These are phyloP conservation scores for Epinotia demarniana DNA, from an alignment of 2,888 invertebrate genomes.

Conservation along the genomic window DNA sequence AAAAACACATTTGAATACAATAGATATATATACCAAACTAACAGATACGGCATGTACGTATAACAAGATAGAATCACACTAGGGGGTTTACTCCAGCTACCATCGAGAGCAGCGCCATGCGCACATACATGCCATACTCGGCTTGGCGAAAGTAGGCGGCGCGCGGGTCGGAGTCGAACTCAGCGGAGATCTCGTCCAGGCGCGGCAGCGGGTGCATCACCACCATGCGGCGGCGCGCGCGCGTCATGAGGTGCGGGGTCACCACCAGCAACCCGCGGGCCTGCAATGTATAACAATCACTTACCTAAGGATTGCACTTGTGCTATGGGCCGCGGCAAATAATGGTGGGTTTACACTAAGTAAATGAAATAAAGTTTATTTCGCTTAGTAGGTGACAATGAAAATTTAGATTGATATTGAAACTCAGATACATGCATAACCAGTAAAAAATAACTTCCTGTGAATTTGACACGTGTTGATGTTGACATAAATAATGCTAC, in stretches of 20 bases:
- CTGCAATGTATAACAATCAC: constrained; percentile 73
- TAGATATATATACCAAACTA: no score
- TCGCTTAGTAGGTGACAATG: no score
- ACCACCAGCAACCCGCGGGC: constrained; percentile 94
- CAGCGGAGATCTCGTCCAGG: constrained; percentile 96
- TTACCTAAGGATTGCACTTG: no score
- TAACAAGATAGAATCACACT: constrained; percentile 49
- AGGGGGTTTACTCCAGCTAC: constrained; percentile 88
- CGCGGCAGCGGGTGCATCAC: constrained; percentile 99
- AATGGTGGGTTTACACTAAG: no score
- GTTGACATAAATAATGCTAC: no score
- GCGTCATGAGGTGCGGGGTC: constrained; percentile 97
- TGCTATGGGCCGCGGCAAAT: no score
- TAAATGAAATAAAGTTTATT: no score
- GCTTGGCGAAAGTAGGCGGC: constrained; percentile 99
- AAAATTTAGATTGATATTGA: no score
- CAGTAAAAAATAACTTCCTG: no score
- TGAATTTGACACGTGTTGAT: no score
- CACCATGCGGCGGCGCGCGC: constrained; percentile 96
- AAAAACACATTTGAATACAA: no score
- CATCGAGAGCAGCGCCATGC: constrained; percentile 98
- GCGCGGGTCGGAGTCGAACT: constrained; percentile 97
- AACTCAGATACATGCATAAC: no score
- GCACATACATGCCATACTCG: constrained; percentile 98
- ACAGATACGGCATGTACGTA: neutral